Conservation (phyloP, 1,140 invertebrate species). For the Colletes latitarsis region DNA sequence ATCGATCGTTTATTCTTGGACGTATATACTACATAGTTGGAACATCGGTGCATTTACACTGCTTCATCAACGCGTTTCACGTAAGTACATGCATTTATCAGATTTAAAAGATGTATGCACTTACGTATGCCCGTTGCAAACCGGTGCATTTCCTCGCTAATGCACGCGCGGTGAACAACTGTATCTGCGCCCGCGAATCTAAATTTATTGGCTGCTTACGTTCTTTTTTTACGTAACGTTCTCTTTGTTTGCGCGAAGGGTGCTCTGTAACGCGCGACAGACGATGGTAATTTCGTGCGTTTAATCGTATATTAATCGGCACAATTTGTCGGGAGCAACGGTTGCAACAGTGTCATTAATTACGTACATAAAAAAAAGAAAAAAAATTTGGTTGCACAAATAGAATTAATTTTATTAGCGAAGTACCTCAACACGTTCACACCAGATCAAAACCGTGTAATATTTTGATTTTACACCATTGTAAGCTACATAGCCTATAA, state of each 20-base stretch:
- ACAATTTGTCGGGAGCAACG: too few relatives aligned
- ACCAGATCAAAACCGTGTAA: too few relatives aligned
- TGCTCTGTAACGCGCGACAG: too few relatives aligned
- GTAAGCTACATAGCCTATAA: too few relatives aligned
- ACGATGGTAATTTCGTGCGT: too few relatives aligned
- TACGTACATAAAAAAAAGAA: too few relatives aligned
- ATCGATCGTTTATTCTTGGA: constrained; percentile 47
- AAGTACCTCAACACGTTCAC: too few relatives aligned
- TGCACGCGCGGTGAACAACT: background rate
- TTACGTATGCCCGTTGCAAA: background rate
- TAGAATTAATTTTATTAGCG: too few relatives aligned
- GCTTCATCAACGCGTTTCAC: constrained; percentile 16
- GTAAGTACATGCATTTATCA: constrained; percentile 41
- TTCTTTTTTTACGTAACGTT: background rate
- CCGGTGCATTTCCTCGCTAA: background rate
- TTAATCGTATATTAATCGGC: too few relatives aligned
- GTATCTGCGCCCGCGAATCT: background rate
- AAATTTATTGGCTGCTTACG: background rate
- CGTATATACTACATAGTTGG: background rate
- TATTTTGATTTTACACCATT: too few relatives aligned
- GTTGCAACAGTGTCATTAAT: too few relatives aligned
- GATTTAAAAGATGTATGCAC: constrained; percentile 40
- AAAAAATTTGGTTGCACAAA: too few relatives aligned
- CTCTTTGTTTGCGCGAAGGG: background rate
- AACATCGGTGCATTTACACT: constrained; percentile 22